Evolutionary conservation across 2,113 vertebrate species (phyloP), one percentile per base, ranked within the genome.

Genomic region (Ifrita kowaldi): DNA sequence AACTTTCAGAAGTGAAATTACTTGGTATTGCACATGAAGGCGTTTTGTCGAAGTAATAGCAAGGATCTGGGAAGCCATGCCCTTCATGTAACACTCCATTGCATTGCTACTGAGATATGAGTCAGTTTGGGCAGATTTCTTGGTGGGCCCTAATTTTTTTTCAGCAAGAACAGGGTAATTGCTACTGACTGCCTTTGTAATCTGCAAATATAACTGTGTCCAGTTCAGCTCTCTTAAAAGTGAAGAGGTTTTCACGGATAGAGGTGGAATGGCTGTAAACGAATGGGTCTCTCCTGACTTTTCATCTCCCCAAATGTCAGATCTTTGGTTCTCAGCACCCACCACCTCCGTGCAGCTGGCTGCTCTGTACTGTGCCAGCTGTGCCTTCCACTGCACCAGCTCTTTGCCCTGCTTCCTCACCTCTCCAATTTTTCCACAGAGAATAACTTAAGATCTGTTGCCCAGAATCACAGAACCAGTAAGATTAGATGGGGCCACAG

Each of bases 341-440:
- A 4, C 1, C 20, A 12, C 16, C 35, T 10, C n/a, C 0, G 0
- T 1, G 9, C 22, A n/a, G 33, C 19, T 5, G 6, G 5, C 47
- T 41, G 26, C 67, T 53, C 44, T 15, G 28, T 12, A 8, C 11
- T 13, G 7, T 1, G 2, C 10, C 41, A 35, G 35, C 24, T 8
- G 2, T 21, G 16, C 20, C 7, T 46, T 41, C 9, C 23, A 26
- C 1, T 32, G 62, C 55, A 41, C 32, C 26, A 53, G 10, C 10
- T 47, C n/a, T 50, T 16, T 33, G 53, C 17, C 19, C n/a, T 9
- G 7, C 15, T 49, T 57, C 22, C 21, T 59, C 6, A 37, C 6
- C 41, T 5, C 3, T 3, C 7, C 44, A 14, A 2, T 6, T 41
- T 50, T n/a, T 55, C 12, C 10, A 17, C 1, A 19, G 17, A 37